Conservation (phyloP, 2,888 invertebrate genomes). For the Acleris holmiana region DNA sequence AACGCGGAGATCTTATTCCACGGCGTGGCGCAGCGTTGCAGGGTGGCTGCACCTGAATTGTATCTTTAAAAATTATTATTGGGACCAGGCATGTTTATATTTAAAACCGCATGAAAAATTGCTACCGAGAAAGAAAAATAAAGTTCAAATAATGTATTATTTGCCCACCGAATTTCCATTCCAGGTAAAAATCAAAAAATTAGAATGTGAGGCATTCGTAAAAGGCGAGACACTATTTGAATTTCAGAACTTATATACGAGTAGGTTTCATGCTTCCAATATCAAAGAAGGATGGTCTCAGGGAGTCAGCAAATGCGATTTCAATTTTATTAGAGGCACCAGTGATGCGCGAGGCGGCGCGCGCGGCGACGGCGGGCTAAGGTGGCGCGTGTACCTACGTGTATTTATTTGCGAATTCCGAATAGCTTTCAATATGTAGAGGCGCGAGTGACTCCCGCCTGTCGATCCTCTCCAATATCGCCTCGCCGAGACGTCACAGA, state of each 20-base stretch:
- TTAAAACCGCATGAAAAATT: no score
- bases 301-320: slow-evolving; percentile 74
- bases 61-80: no score
- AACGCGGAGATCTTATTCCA: no score
- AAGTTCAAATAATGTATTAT: no score
- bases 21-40: no score
- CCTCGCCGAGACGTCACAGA: slow-evolving; percentile 68
- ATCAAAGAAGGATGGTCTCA: slow-evolving; percentile 63
- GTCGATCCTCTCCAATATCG: slow-evolving; percentile 82
- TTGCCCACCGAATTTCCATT: slow-evolving; percentile 9
- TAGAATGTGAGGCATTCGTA: slow-evolving; percentile 19
- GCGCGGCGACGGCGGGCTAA: slow-evolving; percentile 50
- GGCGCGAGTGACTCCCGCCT: slow-evolving; percentile 74
- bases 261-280: slow-evolving; percentile 39
- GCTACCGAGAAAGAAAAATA: no score
- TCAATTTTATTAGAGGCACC: slow-evolving; percentile 73
- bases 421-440: slow-evolving; percentile 83
- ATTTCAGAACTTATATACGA: slow-evolving; percentile 37
- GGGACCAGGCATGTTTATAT: no score
- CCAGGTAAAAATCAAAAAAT: slow-evolving; percentile 10
- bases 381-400: slow-evolving; percentile 60
- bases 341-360: slow-evolving; percentile 66
- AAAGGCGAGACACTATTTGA: slow-evolving; percentile 37
- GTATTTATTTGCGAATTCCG: slow-evolving; percentile 82
- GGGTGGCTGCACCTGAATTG: no score